Evolutionary conservation across 2,797 vertebrate species (phyloP).

Genomic region (Channallabes apus): DNA sequence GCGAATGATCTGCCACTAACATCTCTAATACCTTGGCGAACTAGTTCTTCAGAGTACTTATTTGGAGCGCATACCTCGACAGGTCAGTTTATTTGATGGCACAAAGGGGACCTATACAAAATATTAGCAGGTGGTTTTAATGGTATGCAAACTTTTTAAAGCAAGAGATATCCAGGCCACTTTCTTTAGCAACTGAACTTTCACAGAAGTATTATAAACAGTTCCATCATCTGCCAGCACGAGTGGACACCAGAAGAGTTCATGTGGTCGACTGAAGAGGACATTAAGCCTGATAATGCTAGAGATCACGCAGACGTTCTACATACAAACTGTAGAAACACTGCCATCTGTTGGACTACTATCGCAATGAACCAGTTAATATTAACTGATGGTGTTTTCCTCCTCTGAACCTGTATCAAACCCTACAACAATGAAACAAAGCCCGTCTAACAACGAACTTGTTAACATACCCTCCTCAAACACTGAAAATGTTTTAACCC

Average conservation of each 20-base stretch:
- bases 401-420: not conserved
- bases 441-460: not conserved
- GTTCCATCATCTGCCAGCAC: not conserved
- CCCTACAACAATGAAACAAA: not conserved
- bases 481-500: not conserved
- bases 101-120: too few relatives aligned
- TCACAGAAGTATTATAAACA: not conserved
- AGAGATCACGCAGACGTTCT: not conserved
- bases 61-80: too few relatives aligned
- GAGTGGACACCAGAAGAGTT: too few relatives aligned
- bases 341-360: constrained; percentile 10
- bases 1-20: too few relatives aligned
- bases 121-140: too few relatives aligned
- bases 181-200: not conserved
- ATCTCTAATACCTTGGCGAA: too few relatives aligned
- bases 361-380: not conserved
- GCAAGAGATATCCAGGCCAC: not conserved
- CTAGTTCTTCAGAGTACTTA: too few relatives aligned
- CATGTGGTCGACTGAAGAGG: not conserved
- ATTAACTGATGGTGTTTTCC: not conserved
- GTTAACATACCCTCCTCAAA: not conserved
- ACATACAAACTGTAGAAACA: not conserved
- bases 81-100: too few relatives aligned
- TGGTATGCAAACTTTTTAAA: not conserved
- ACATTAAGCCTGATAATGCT: not conserved